A percentile compares a stretch with the other conserved stretches of the same genome.
Evolutionary conservation across 2,113 vertebrate species (phyloP).

Genomic region (Strix uralensis): DNA sequence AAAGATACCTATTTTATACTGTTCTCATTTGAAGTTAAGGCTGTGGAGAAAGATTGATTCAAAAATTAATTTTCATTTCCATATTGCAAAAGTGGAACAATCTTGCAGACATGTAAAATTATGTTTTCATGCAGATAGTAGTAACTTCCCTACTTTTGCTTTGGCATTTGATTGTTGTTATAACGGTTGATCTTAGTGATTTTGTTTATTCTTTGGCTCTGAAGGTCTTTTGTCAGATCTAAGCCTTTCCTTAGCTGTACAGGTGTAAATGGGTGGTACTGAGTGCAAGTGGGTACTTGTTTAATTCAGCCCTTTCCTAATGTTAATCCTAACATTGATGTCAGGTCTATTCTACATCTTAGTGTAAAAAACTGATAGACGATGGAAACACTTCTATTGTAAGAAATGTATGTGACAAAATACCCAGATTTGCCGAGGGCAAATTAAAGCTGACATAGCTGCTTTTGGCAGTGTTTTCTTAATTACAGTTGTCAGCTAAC

Average conservation of each 20-base stretch:
- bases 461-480: conserved; percentile 36
- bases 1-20: not conserved
- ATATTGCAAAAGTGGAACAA: not conserved
- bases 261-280: conserved; percentile 19
- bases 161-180: not conserved
- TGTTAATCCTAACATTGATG: conserved; percentile 48
- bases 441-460: conserved; percentile 34
- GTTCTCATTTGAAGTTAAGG: not conserved
- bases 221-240: conserved; percentile 13
- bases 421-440: not conserved
- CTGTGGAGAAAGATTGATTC: not conserved
- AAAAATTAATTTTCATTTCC: not conserved
- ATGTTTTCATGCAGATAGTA: not conserved
- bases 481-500: conserved; percentile 57
- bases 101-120: not conserved
- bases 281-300: conserved; percentile 50
- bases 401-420: conserved; percentile 40
- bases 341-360: conserved; percentile 1
- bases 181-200: not conserved
- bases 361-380: conserved; percentile 13
- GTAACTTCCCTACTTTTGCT: not conserved
- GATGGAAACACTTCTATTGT: conserved; percentile 21
- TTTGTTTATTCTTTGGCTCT: conserved; percentile 29
- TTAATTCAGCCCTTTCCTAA: conserved; percentile 31
- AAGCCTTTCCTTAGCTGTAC: not conserved